Conservation (phyloP, 2,888 invertebrate genomes). For the Lasioglossum leucozonium region DNA sequence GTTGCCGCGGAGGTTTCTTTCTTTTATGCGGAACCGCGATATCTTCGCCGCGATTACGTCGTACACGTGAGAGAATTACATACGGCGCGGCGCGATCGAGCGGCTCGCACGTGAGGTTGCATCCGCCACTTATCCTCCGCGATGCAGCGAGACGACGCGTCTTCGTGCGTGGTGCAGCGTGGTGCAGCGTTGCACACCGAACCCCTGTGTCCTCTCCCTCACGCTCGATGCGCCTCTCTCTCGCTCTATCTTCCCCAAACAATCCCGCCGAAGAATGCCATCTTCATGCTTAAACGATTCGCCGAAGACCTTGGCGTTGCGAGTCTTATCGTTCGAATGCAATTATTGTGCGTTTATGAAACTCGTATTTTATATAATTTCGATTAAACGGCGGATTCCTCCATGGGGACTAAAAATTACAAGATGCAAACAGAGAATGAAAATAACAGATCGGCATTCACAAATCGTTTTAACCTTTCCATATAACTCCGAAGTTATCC, state of each 20-base stretch:
- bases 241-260: not conserved
- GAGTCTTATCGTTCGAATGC: not conserved
- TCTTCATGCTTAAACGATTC: not conserved
- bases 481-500: too few relatives aligned
- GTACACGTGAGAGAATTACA: slow-evolving; percentile 11
- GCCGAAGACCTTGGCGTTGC: not conserved
- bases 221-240: not conserved
- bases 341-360: not conserved
- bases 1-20: not conserved
- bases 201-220: not conserved
- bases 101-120: slow-evolving; percentile 2
- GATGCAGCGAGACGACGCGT: slow-evolving; percentile 6
- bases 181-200: not conserved
- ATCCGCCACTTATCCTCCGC: not conserved
- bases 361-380: too few relatives aligned
- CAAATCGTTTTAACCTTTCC: too few relatives aligned
- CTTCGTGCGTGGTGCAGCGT: not conserved
- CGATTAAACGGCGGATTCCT: too few relatives aligned
- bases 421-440: too few relatives aligned
- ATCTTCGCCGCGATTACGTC: not conserved
- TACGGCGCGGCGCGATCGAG: not conserved
- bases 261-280: not conserved
- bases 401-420: too few relatives aligned
- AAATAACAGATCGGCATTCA: too few relatives aligned
- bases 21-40: slow-evolving; percentile 10